Evolutionary conservation across 2,888 invertebrate species (phyloP), one percentile per base, ranked within the genome.

Genomic region (Xestia sexstrigata): DNA sequence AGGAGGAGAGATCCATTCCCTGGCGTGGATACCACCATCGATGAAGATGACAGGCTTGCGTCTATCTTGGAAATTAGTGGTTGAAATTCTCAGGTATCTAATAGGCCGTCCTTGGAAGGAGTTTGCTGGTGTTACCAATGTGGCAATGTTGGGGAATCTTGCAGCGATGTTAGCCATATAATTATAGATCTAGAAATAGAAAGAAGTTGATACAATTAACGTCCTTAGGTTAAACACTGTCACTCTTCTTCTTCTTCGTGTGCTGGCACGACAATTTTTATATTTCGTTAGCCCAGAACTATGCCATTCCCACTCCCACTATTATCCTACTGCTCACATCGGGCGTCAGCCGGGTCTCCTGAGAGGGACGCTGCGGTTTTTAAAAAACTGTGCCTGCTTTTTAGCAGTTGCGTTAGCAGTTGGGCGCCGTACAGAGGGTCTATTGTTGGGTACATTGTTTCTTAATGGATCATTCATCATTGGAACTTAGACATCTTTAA

Each of bases 1-100:
- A 0, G 97, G 97, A 0, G 98, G 97, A 0, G 98, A 97, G 79
- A 98, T 97, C 98, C 98, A 98, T 93, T 98, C 98, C 67, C 98
- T 97, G 0, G 97, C 97, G 89, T 97, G 97, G 75, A 97, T 97
- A 6, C 97, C 97, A 60, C 96, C 97, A 83, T 97, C 97, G 47
- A 97, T 95, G 82, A 97, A 93, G 85, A 98, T 96, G 5, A 97
- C 94, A 0, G 97, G 97, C 78, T 97, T 97, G n/a, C 89, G 89
- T 0, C 63, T 39, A 55, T 96, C 95, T 78, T 93, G 87, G 67
- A 94, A 94, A 77, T 95, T 95, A 47, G 97, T 95, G 72, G 94
- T 96, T 9, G 98, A 97, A 68, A 98, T 97, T 89, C 97, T 97
- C 62, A 97, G 90, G 78, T 97, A 96, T 71, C 95, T 96, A 75